Evolutionary conservation across 2,113 vertebrate genomes (phyloP).

Genomic region (Baryphthengus martii): DNA sequence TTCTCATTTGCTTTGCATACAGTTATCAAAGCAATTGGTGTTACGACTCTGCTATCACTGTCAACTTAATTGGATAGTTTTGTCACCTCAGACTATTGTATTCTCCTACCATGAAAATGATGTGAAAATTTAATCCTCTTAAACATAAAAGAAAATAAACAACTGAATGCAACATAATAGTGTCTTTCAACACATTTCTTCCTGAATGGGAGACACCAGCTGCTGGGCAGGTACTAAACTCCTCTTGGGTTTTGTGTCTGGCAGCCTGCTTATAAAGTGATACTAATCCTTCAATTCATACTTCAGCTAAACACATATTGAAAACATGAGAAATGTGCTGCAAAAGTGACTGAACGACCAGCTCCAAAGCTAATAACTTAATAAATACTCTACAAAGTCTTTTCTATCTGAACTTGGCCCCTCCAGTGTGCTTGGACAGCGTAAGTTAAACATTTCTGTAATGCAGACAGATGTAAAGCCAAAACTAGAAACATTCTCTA

Average conservation of each 20-base stretch:
- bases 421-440: neutral
- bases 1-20: neutral
- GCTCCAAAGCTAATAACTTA: neutral
- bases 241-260: neutral
- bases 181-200: neutral
- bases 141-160: neutral
- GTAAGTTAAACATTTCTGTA: neutral
- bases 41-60: neutral
- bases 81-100: neutral
- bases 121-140: neutral
- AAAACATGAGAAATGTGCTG: neutral
- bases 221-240: neutral
- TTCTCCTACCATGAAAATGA: neutral
- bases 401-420: neutral
- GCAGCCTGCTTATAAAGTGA: neutral
- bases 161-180: neutral
- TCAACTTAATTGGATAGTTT: neutral
- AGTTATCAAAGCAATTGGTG: neutral
- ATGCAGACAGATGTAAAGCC: neutral
- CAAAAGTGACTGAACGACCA: neutral
- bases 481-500: neutral
- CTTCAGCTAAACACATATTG: neutral
- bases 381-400: neutral
- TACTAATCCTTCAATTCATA: neutral
- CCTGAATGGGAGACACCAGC: neutral